Percentiles rank a stretch among this genome's conserved stretches.
Evolutionary conservation across 2,888 invertebrate genomes (phyloP).

Genomic region (Mamestra brassicae): DNA sequence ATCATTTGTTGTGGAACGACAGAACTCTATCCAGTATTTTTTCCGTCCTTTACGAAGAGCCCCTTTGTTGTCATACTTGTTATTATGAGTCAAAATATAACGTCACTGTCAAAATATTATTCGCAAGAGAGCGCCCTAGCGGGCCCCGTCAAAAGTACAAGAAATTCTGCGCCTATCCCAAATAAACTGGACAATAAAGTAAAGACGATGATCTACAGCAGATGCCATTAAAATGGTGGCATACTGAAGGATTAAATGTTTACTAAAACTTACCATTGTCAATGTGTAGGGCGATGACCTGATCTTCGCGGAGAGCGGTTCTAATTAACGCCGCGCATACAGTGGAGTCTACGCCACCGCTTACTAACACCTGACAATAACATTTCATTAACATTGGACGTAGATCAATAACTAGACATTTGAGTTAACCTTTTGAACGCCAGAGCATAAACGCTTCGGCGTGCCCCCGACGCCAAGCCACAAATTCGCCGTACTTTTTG

Average conservation of each 20-base stretch:
- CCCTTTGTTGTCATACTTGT: not conserved
- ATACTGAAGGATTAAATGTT: not conserved
- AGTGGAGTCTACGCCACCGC: constrained; percentile 99
- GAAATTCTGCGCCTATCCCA: not conserved
- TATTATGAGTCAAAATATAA: not conserved
- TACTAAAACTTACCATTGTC: constrained; percentile 95
- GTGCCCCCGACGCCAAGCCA: too few species aligned
- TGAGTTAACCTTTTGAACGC: too few species aligned
- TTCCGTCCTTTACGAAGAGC: not conserved
- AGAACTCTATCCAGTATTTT: not conserved
- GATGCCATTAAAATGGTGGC: not conserved
- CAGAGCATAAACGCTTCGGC: too few species aligned
- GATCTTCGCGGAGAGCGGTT: constrained; percentile 96
- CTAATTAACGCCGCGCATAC: constrained; percentile 99
- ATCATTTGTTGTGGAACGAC: not conserved
- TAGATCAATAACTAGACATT: too few species aligned
- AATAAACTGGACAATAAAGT: not conserved
- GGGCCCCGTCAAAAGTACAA: too few species aligned
- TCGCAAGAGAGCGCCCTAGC: too few species aligned
- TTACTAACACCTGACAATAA: constrained; percentile 94
- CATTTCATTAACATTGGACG: not conserved
- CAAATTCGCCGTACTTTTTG: too few species aligned
- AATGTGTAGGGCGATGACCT: constrained; percentile 98
- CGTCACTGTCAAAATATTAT: too few species aligned
- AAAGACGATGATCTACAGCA: not conserved